A percentile compares a stretch with the other conserved stretches of the same genome.
Evolutionary conservation across 2,797 vertebrate species (phyloP).

Genomic region (Cyprinodon diabolis): DNA sequence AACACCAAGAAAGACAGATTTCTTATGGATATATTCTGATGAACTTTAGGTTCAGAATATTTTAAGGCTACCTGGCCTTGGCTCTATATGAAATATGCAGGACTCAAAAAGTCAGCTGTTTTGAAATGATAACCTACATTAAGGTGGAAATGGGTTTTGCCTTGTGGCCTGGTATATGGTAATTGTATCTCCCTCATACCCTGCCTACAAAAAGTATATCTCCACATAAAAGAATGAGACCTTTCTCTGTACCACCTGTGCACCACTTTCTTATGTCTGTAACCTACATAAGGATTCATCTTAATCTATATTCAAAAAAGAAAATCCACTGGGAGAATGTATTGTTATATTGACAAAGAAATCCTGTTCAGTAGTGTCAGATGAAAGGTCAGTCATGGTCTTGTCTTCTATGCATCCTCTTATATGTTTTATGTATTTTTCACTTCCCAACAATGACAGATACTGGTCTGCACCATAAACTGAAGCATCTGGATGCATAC

Average conservation of each 20-base stretch:
- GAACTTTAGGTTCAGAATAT: constrained; percentile 27
- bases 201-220: constrained; percentile 51
- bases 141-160: constrained; percentile 51
- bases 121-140: constrained; percentile 32
- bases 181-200: constrained; percentile 48
- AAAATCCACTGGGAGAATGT: constrained; percentile 53
- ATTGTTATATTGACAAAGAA: constrained; percentile 43
- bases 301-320: constrained; percentile 67
- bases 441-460: constrained; percentile 20
- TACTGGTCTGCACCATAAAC: background rate
- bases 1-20: constrained; percentile 5
- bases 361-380: constrained; percentile 49
- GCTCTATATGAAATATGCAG: constrained; percentile 11
- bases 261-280: constrained; percentile 18
- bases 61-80: constrained; percentile 30
- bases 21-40: constrained; percentile 33
- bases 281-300: constrained; percentile 34
- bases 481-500: background rate
- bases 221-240: constrained; percentile 41
- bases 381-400: constrained; percentile 44
- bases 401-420: constrained; percentile 14
- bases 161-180: constrained; percentile 29
- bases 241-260: constrained; percentile 58
- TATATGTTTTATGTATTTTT: constrained; percentile 21
- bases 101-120: constrained; percentile 24